Base-by-base conservation (phyloP, 2,797 vertebrate genomes). In the Pteropus rufus region DNA sequence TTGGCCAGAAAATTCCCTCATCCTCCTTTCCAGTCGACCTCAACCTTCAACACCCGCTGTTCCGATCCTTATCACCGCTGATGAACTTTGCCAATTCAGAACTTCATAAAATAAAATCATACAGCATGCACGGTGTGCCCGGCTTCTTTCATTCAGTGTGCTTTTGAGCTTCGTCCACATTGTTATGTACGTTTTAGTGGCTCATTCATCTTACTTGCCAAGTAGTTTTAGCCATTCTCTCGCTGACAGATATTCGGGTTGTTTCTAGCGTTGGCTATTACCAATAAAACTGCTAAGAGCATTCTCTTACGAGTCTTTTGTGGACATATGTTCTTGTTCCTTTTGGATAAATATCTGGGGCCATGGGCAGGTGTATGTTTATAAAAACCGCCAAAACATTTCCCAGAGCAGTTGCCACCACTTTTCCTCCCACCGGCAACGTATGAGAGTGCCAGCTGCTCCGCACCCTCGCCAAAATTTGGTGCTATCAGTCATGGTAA, bases 121-220 rank as follows among this genome's bases (percentile, higher is more conserved):
- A 7, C 15, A 10, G 36, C 0, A 46, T 0, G 1, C 8, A 9
- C 23, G n/a, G 3, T 12, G 21, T 2, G 46, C 26, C 34, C 5
- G 18, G 65, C 72, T 85, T 26, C 10, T 24, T 26, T 18, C 19
- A 12, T 29, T n/a, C 12, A 7, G 5, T 1, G 2, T 24, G 24
- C 36, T 58, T 44, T 18, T 18, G 52, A 77, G 67, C 64, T 2
- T 41, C 15, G 19, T 12, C 62, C 62, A 7, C 1, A 3, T 6
- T 34, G 16, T 2, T 36, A 31, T 44, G n/a, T 36, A 3, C 2
- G 24, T 5, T 2, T 7, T 2, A 10, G 49, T 4, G 44, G 3
- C 8, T 64, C 52, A 12, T 34, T 21, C 36, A 29, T 18, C 21
- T 76, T 67, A 29, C 58, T 4, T 44, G 23, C 41, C n/a, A 10